Conservation (phyloP, 2,888 invertebrate species). For the Drosophila bunnanda region DNA sequence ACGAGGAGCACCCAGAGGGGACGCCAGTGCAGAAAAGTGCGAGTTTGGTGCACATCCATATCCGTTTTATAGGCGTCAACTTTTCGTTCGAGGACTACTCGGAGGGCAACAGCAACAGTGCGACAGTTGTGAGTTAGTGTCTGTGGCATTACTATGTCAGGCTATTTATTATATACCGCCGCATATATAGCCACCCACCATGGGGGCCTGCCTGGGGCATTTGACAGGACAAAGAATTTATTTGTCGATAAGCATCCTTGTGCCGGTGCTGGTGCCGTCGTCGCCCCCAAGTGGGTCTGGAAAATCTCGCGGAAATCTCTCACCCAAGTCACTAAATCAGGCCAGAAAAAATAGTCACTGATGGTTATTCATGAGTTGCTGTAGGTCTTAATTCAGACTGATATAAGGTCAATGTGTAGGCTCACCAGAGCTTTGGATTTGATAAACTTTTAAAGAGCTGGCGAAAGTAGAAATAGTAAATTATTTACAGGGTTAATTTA, state of each 20-base stretch:
- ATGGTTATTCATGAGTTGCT: conserved; percentile 35
- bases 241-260: conserved; percentile 48
- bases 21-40: conserved; percentile 8
- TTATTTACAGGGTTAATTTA: not conserved
- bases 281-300: conserved; percentile 14
- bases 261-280: not conserved
- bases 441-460: not conserved
- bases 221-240: conserved; percentile 47
- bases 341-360: conserved; percentile 11
- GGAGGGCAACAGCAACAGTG: conserved; percentile 44
- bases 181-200: conserved; percentile 21
- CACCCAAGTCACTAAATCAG: conserved; percentile 40
- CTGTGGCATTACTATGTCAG: conserved; percentile 52
- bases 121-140: conserved; percentile 69
- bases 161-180: conserved; percentile 55
- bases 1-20: not conserved
- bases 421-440: not conserved
- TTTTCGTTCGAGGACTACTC: conserved; percentile 51
- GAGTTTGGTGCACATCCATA: conserved; percentile 42
- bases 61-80: conserved; percentile 65
- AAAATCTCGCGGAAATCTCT: conserved; percentile 36
- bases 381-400: conserved; percentile 6
- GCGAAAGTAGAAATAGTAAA: not conserved
- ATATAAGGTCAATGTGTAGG: not conserved
- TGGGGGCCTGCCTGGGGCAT: conserved; percentile 9